A percentile compares a stretch with the other conserved stretches of the same genome.
Conservation (phyloP, 2,888 invertebrate species). For the Lepidonotus clava region DNA sequence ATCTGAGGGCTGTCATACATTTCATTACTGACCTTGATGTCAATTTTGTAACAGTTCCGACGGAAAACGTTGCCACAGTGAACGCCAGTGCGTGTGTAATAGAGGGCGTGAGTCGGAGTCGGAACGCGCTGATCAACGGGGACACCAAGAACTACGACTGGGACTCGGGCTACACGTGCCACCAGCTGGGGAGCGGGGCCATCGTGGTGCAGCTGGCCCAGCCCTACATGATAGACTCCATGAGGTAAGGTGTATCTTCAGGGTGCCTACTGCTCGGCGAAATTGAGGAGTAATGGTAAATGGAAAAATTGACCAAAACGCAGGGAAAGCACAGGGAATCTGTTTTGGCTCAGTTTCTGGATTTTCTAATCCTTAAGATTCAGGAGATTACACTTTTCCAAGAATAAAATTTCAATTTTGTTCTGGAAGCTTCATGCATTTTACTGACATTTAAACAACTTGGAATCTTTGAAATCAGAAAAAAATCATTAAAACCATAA, state of each 20-base stretch:
- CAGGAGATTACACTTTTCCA: too few species aligned
- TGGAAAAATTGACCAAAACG: too few species aligned
- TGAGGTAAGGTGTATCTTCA: conserved; percentile 83
- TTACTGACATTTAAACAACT: too few species aligned
- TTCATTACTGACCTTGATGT: background rate
- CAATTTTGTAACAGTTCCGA: conserved; percentile 85
- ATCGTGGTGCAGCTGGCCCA: conserved; percentile 97
- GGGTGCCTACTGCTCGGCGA: too few species aligned
- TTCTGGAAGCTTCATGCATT: too few species aligned
- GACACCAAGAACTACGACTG: conserved; percentile 97
- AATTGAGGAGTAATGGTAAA: too few species aligned
- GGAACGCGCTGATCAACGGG: conserved; percentile 97
- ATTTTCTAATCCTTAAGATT: too few species aligned
- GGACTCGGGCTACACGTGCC: conserved; percentile 99
- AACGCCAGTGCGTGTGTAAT: conserved; percentile 94
- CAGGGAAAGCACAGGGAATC: too few species aligned
- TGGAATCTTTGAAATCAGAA: too few species aligned
- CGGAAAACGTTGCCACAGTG: conserved; percentile 94
- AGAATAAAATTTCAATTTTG: too few species aligned
- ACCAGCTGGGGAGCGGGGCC: conserved; percentile 89
- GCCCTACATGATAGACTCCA: conserved; percentile 90
- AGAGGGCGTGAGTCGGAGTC: conserved; percentile 95
- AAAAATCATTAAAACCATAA: too few species aligned
- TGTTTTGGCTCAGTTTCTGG: too few species aligned
- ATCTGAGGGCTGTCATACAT: background rate